These are phyloP conservation scores for Solenopsis invicta DNA, from an alignment of 1,140 invertebrate genomes.

Conservation along the genomic window DNA sequence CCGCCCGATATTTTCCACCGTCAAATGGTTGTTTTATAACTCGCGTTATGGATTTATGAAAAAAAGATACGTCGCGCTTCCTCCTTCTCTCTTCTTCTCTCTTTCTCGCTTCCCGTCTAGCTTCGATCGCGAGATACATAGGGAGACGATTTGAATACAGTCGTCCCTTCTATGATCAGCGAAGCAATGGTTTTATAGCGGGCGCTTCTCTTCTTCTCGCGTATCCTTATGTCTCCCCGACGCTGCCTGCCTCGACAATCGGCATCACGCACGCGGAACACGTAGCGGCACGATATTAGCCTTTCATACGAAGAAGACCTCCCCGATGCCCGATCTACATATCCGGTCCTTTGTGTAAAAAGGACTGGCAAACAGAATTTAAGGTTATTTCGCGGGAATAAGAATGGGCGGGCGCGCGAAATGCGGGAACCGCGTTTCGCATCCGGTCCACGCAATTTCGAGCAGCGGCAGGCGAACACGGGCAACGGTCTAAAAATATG, in stretches of 20 bases:
- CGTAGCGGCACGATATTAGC: slow-evolving; percentile 83
- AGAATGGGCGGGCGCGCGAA: slow-evolving; percentile 79
- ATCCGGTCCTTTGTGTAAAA: slow-evolving; percentile 84
- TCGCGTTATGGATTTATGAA: slow-evolving; percentile 65
- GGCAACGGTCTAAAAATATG: neutral
- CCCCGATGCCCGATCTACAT: slow-evolving; percentile 79
- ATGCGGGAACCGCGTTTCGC: slow-evolving; percentile 73
- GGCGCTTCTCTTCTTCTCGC: slow-evolving; percentile 49
- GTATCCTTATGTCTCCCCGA: slow-evolving; percentile 36
- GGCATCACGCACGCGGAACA: slow-evolving; percentile 78
- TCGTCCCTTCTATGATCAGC: slow-evolving; percentile 73
- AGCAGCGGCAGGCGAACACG: neutral
- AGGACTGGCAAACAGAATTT: slow-evolving; percentile 86
- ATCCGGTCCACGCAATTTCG: slow-evolving; percentile 70
- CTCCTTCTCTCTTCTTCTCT: neutral
- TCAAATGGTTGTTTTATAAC: slow-evolving; percentile 66
- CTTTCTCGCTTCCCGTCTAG: slow-evolving; percentile 9
- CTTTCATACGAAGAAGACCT: slow-evolving; percentile 81
- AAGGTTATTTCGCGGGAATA: slow-evolving; percentile 85
- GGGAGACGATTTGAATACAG: slow-evolving; percentile 71
- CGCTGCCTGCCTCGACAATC: slow-evolving; percentile 56
- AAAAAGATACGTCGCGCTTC: slow-evolving; percentile 48
- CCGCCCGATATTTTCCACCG: slow-evolving; percentile 44
- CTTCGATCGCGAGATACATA: slow-evolving; percentile 48
- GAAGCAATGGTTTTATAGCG: slow-evolving; percentile 76